Percentiles rank a stretch among this genome's conserved stretches.
Conservation (phyloP, 1,140 invertebrate species). For the Neuroterus valhalla region DNA sequence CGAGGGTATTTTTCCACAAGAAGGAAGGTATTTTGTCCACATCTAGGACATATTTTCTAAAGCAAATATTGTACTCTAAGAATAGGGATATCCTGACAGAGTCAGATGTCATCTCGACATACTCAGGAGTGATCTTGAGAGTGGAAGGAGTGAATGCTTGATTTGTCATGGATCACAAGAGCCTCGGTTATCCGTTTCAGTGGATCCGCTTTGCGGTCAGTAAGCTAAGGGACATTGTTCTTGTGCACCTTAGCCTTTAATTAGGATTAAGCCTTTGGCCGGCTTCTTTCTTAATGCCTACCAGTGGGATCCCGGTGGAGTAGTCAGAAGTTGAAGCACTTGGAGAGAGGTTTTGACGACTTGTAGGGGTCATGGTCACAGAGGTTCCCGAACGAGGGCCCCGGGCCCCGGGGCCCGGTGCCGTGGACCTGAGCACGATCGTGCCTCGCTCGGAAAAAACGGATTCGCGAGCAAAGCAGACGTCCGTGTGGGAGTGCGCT, state of each 20-base stretch:
- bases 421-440: constrained; percentile 11
- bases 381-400: constrained; percentile 31
- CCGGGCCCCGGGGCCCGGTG: constrained; percentile 50
- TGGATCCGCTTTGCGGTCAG: too few species aligned
- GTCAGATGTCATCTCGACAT: not conserved
- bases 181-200: too few species aligned
- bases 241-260: too few species aligned
- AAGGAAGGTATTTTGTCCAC: too few species aligned
- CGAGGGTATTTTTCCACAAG: not conserved
- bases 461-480: constrained; percentile 21
- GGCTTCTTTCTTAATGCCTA: not conserved
- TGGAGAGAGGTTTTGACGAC: not conserved
- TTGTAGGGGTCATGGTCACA: constrained; percentile 10
- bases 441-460: constrained; percentile 19
- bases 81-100: not conserved
- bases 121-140: not conserved
- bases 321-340: not conserved
- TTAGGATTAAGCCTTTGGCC: not conserved
- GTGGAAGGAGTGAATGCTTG: too few species aligned
- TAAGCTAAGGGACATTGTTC: too few species aligned
- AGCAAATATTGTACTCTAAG: too few species aligned
- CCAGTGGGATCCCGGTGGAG: not conserved
- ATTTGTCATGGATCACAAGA: too few species aligned
- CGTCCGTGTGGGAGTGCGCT: constrained; percentile 11
- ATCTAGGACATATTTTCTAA: too few species aligned